Conservation (phyloP, 2,113 vertebrate genomes). For the Ophthalmolycus amberensis region DNA sequence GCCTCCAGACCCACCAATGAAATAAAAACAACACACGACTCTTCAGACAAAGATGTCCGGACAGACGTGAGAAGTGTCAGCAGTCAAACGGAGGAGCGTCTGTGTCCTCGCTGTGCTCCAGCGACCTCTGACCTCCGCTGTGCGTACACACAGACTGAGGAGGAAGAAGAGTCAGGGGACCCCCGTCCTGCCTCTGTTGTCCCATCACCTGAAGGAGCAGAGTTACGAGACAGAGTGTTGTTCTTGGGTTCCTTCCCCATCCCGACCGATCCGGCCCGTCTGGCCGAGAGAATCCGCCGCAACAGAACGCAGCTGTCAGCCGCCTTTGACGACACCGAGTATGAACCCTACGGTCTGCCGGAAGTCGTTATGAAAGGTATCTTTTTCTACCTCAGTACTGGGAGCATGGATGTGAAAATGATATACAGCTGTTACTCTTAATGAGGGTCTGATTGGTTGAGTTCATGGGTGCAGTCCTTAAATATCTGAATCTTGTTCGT, state of each 20-base stretch:
- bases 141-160: constrained; percentile 72
- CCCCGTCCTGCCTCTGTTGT: constrained; percentile 55
- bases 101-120: not conserved
- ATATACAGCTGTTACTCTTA: not conserved
- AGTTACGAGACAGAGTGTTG: constrained; percentile 43
- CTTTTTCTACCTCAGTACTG: not conserved
- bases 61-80: constrained; percentile 54
- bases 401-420: not conserved
- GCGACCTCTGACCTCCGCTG: constrained; percentile 17
- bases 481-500: not conserved
- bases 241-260: constrained; percentile 80
- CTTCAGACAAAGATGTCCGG: not conserved
- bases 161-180: constrained; percentile 36
- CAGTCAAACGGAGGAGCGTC: constrained; percentile 77
- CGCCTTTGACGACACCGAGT: constrained; percentile 86
- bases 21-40: not conserved
- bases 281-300: constrained; percentile 82
- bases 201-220: not conserved
- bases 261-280: constrained; percentile 78
- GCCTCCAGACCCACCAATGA: constrained; percentile 9
- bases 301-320: constrained; percentile 83
- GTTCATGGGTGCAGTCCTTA: not conserved
- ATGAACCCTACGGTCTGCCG: constrained; percentile 86
- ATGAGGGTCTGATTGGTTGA: not conserved
- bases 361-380: constrained; percentile 88